Percentiles rank a stretch among this genome's conserved stretches.
phyloP scores from a whole-genome alignment of 2,888 invertebrate species.

The Lasioglossum figueresi region DNA sequence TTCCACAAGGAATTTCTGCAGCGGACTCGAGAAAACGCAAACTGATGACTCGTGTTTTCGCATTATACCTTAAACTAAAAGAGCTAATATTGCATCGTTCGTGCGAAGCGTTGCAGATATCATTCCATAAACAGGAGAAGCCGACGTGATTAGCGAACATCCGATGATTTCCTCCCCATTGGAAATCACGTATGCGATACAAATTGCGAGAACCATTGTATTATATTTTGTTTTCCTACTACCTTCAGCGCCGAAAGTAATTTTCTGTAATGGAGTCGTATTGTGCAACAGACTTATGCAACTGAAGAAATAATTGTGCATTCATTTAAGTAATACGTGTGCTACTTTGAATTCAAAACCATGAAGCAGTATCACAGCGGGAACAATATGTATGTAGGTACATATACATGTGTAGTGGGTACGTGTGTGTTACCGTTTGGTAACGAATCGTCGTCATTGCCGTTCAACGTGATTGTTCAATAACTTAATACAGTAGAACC shows the following conservation, averaged over 20 bases:
- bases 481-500: not conserved
- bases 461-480: not conserved
- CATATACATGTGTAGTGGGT: not conserved
- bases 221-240: not conserved
- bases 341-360: constrained; percentile 19
- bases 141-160: constrained; percentile 14
- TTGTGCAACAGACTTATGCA: constrained; percentile 34
- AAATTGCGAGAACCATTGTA: constrained; percentile 27
- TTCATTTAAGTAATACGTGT: constrained; percentile 16
- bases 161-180: constrained; percentile 17
- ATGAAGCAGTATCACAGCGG: not conserved
- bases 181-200: constrained; percentile 37
- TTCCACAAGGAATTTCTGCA: constrained; percentile 9
- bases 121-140: constrained; percentile 15
- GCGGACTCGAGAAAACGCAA: not conserved
- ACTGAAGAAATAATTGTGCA: constrained; percentile 32
- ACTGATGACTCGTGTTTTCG: constrained; percentile 6
- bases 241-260: constrained; percentile 22
- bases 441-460: constrained; percentile 3
- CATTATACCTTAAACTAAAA: not conserved
- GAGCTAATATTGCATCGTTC: not conserved
- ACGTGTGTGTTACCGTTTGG: not conserved
- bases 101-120: not conserved
- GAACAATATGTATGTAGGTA: not conserved
- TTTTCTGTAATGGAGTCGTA: constrained; percentile 31